Evolutionary conservation across 2,113 vertebrate genomes (phyloP).

Genomic region (Phaethon lepturus): DNA sequence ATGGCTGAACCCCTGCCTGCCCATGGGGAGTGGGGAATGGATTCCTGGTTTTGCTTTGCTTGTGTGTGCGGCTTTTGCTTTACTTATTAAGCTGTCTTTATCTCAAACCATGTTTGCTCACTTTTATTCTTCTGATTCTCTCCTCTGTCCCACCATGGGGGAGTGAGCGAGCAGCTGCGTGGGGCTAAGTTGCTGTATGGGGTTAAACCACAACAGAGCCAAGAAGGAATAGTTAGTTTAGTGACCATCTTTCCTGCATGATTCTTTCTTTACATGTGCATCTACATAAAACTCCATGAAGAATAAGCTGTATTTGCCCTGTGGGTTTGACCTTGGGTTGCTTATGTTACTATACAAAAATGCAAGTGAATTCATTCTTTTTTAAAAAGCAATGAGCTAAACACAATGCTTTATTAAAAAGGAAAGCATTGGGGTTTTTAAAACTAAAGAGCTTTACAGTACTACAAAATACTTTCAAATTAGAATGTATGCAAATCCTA

Average conservation of each 20-base stretch:
- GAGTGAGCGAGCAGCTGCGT: no score
- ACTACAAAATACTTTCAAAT: background rate
- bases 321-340: background rate
- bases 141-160: no score
- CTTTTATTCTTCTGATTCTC: no score
- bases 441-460: background rate
- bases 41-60: no score
- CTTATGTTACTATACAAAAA: background rate
- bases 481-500: background rate
- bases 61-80: no score
- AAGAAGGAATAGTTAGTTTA: background rate
- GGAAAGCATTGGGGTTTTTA: background rate
- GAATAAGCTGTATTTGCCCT: background rate
- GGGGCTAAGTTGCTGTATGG: no score
- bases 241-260: background rate
- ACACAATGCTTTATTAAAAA: background rate
- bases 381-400: background rate
- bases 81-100: no score
- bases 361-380: rapidly evolving
- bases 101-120: no score
- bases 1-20: no score
- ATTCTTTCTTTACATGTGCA: background rate
- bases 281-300: background rate
- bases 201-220: no score
- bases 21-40: no score